Evolutionary conservation across 2,888 invertebrate species (phyloP).

Genomic region (Lutraria lutraria): DNA sequence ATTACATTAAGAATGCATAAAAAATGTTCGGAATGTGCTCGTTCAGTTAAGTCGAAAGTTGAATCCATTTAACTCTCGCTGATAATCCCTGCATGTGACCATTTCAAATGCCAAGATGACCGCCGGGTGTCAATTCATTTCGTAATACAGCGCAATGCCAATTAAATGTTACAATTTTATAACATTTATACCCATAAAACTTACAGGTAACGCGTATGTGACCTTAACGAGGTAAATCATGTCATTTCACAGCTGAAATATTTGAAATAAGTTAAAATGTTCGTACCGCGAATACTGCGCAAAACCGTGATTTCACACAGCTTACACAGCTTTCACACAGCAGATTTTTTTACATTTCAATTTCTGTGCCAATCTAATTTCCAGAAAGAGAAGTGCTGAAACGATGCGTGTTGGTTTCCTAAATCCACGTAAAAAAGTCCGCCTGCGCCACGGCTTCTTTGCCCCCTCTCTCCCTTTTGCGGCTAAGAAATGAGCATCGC

Average conservation of each 20-base stretch:
- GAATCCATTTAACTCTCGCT: background rate
- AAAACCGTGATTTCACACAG: background rate
- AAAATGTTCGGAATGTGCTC: background rate
- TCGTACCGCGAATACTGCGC: background rate
- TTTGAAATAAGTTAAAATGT: background rate
- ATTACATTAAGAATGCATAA: background rate
- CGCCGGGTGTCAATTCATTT: slow-evolving; percentile 9
- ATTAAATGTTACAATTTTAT: slow-evolving; percentile 20
- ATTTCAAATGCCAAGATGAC: background rate
- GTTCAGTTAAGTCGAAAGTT: background rate
- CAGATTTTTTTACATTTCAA: background rate
- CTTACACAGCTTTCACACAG: too few relatives aligned
- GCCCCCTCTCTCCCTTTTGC: too few relatives aligned
- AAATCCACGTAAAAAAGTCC: too few relatives aligned
- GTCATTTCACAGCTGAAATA: background rate
- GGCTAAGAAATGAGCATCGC: too few relatives aligned
- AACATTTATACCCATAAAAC: background rate
- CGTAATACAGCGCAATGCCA: background rate
- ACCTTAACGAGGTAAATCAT: slow-evolving; percentile 11
- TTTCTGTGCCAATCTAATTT: background rate
- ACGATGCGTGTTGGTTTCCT: background rate
- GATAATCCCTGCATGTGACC: background rate
- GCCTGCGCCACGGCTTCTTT: too few relatives aligned
- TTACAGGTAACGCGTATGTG: background rate
- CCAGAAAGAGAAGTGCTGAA: background rate